Evolutionary conservation across 2,797 vertebrate species (phyloP), one percentile per base, ranked within the genome.

Genomic region (Enteromius afrohamiltoni): DNA sequence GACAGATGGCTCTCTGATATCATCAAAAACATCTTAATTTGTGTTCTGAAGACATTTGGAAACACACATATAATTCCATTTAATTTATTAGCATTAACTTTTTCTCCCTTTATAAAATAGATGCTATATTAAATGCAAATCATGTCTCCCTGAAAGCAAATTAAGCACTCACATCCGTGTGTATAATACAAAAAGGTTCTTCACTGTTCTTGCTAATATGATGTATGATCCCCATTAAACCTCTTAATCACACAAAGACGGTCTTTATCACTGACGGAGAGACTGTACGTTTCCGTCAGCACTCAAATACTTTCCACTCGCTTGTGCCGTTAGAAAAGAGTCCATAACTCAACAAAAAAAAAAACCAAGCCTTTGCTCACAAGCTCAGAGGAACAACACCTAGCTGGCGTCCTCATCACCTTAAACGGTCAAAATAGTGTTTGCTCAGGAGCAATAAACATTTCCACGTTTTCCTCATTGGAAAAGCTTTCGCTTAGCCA

Each of bases 201-300:
- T 80, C 71, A 76, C 37, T 14, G 69, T 55, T 65, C 83, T 58
- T 53, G 60, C 51, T 31, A 77, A 42, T 69, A 40, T 82, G 65
- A 82, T 82, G 45, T 26, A 82, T 67, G 80, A 71, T 78, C 45
- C 49, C 55, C 55, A 78, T 82, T 82, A 78, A 85, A 79, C 49
- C 68, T 82, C 78, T 85, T 81, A 77, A 74, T 85, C 31, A 71
- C 65, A 85, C 84, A 85, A 82, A 77, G 53, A 73, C 14, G 6
- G 7, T 53, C 80, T 78, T 82, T 73, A 82, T 85, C 53, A 53
- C 42, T 34, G 67, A 78, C 19, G 16, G 64, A 80, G 31, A 77
- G 65, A 47, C 69, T 49, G 49, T n/a, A n/a, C 2, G 60, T 78
- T 82, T 82, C 74, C 58, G 17, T 51, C 55, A 13, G 31, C 16